These are phyloP conservation scores for Enteromius anoplus DNA, from an alignment of 2,797 vertebrate species.

Conservation along the genomic window DNA sequence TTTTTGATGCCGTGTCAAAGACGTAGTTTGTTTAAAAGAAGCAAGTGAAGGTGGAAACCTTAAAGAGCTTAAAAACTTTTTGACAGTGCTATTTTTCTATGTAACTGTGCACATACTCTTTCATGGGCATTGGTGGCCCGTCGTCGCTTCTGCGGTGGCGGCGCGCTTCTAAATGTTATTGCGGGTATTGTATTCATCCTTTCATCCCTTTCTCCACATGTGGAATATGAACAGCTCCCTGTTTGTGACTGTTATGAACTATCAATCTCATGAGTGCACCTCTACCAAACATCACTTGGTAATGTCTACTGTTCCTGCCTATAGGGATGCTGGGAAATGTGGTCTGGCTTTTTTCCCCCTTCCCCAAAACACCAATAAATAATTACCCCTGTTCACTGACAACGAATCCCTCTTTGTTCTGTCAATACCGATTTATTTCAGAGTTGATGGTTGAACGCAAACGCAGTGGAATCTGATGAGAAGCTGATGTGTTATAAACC, in stretches of 20 bases:
- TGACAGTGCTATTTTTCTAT: slow-evolving; percentile 81
- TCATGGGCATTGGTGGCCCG: slow-evolving; percentile 62
- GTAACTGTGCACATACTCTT: slow-evolving; percentile 71
- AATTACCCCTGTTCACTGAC: slow-evolving; percentile 74
- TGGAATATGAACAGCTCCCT: slow-evolving; percentile 72
- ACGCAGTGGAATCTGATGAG: slow-evolving; percentile 6
- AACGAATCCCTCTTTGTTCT: slow-evolving; percentile 44
- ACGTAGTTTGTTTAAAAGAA: slow-evolving; percentile 66
- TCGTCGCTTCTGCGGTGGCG: slow-evolving; percentile 56
- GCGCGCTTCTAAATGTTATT: slow-evolving; percentile 67
- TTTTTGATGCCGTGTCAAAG: slow-evolving; percentile 57
- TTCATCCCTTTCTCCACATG: slow-evolving; percentile 69
- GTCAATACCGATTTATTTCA: background rate
- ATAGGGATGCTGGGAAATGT: slow-evolving; percentile 72
- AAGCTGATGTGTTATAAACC: background rate
- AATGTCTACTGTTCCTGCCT: slow-evolving; percentile 71
- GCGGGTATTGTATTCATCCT: slow-evolving; percentile 75
- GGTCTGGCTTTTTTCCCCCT: slow-evolving; percentile 59
- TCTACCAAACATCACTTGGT: slow-evolving; percentile 68
- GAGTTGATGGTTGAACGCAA: slow-evolving; percentile 2
- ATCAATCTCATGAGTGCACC: slow-evolving; percentile 67
- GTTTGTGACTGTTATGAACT: slow-evolving; percentile 77
- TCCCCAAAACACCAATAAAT: slow-evolving; percentile 76
- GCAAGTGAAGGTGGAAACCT: slow-evolving; percentile 36
- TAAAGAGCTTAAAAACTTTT: slow-evolving; percentile 65